Evolutionary conservation across 2,888 invertebrate genomes (phyloP), one percentile per base, ranked within the genome.

Genomic region (Lathronympha strigana): DNA sequence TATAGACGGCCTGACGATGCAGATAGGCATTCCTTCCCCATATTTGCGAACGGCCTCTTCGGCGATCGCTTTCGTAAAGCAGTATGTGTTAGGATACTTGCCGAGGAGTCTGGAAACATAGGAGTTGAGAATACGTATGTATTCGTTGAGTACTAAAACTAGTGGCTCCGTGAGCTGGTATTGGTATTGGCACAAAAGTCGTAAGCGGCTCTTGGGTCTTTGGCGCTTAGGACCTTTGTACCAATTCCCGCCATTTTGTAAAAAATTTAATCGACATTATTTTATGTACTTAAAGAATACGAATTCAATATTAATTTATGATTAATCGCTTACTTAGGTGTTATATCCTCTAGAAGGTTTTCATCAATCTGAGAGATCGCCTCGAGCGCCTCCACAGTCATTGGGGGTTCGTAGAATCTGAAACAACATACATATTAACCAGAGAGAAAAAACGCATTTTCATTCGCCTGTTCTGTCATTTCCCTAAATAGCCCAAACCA

Each of bases 11-110:
- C 98, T 92, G 71, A 97, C 94, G 67, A 98, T 95, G 69, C 96
- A 96, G 13, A 97, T 91, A 0, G 98, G 98, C 72, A 98, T 82
- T n/a, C 94, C 93, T 47, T 87, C 90, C 0, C 94, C 95, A 73
- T 95, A 94, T 60, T 92, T 93, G 54, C 93, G 86, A 0, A 98
- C 92, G 0, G 96, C 91, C 68, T 95, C 94, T 80, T 98, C 98
- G 0, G 97, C 97, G 0, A 98, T 88, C 0, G 97, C 97, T 88
- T 98, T 98, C 0, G 98, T 98, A 80, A 95, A 96, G 1, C 97
- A 96, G 80, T 98, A 98, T 0, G 98, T 98, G 79, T 98, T 98
- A 0, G 98, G 98, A 80, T 96, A 95, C 38, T 93, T 90, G 15
- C 94, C 94, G 40, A 96, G 77, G n/a, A 95, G 78, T 33, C 95